Percentiles rank a stretch among this genome's conserved stretches.
Conservation (phyloP, 2,113 vertebrate species). For the Okapia johnstoni region DNA sequence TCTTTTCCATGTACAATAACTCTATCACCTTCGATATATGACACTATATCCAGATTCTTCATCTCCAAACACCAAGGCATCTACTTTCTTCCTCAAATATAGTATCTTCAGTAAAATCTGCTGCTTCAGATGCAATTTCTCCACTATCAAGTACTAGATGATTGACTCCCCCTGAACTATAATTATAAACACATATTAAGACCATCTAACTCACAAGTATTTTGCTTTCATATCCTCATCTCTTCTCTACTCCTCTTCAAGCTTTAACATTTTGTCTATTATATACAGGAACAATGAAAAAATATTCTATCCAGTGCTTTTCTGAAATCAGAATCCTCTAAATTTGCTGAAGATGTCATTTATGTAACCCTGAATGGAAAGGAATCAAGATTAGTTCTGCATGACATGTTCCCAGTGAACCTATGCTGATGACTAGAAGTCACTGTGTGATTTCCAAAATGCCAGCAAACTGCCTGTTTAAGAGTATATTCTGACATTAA, state of each 20-base stretch:
- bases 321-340: background rate
- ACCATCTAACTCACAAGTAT: background rate
- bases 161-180: background rate
- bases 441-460: background rate
- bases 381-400: background rate
- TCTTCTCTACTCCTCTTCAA: background rate
- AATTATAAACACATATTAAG: background rate
- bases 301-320: background rate
- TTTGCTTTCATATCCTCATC: background rate
- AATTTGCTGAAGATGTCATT: background rate
- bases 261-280: background rate
- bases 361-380: background rate
- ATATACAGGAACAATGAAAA: background rate
- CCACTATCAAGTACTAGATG: background rate
- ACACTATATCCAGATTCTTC: background rate
- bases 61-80: background rate
- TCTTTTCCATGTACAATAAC: background rate
- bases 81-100: background rate
- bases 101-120: background rate
- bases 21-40: background rate
- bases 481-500: background rate
- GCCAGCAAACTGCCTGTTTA: background rate
- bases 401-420: background rate
- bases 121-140: background rate
- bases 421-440: background rate